Evolutionary conservation across 92 coral and sea anemone genomes (phyloP).

Genomic region (Porites lobata): DNA sequence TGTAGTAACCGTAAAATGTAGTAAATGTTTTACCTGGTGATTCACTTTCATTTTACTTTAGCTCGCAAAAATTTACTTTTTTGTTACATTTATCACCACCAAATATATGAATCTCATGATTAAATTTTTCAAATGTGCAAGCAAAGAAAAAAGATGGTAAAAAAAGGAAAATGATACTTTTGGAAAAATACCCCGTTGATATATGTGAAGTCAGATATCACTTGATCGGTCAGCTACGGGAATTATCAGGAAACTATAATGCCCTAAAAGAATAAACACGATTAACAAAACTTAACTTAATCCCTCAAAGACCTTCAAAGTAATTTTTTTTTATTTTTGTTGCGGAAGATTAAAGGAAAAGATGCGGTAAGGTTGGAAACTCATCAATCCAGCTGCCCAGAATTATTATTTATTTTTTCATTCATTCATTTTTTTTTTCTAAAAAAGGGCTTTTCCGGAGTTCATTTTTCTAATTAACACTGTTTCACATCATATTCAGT

Average conservation of each 20-base stretch:
- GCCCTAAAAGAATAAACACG: background rate
- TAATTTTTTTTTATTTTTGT: slow-evolving; percentile 19
- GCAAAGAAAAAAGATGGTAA: background rate
- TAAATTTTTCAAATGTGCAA: background rate
- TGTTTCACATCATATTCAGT: slow-evolving; percentile 27
- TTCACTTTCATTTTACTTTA: background rate
- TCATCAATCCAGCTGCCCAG: slow-evolving; percentile 13
- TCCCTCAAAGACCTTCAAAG: slow-evolving; percentile 25
- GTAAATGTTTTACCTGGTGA: too few relatives aligned
- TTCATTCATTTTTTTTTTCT: background rate
- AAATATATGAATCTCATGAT: background rate
- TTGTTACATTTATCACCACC: background rate
- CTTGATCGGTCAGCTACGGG: slow-evolving; percentile 25
- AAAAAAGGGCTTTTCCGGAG: slow-evolving; percentile 23
- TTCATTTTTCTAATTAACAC: slow-evolving; percentile 52
- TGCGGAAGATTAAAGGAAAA: slow-evolving; percentile 20
- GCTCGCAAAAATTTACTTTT: background rate
- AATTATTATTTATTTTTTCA: background rate
- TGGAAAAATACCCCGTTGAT: background rate
- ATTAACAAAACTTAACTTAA: slow-evolving; percentile 34
- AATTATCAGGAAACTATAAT: slow-evolving; percentile 16
- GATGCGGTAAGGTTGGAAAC: slow-evolving; percentile 5
- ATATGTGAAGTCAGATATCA: background rate
- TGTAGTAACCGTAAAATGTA: background rate
- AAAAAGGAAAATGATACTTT: background rate